phyloP scores from a whole-genome alignment of 2,888 invertebrate species.

The Invenusta paracnida region DNA sequence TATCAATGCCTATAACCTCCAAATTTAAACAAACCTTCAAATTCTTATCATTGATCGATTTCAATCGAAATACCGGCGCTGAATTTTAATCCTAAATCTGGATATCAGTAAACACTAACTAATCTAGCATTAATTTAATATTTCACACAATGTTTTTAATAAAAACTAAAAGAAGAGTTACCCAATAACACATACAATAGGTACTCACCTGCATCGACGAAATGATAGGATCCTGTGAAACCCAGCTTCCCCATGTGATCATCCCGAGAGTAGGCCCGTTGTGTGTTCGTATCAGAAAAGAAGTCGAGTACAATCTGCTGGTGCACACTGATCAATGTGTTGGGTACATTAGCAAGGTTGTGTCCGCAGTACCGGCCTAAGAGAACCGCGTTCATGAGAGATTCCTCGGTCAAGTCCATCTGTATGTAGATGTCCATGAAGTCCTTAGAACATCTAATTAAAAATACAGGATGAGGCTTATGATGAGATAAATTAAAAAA shows the following conservation, averaged over 20 bases:
- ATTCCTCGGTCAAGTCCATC: conserved; percentile 47
- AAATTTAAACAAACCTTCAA: too few relatives aligned
- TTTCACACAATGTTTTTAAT: too few relatives aligned
- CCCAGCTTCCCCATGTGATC: conserved; percentile 48
- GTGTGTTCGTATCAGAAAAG: conserved; percentile 81
- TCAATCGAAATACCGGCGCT: too few relatives aligned
- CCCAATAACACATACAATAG: not conserved
- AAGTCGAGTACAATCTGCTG: conserved; percentile 87
- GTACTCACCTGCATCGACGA: conserved; percentile 81
- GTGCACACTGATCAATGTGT: conserved; percentile 80
- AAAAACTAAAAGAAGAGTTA: too few relatives aligned
- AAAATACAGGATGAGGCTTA: too few relatives aligned
- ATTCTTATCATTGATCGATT: too few relatives aligned
- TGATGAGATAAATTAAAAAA: too few relatives aligned
- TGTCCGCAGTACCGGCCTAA: conserved; percentile 92
- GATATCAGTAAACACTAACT: too few relatives aligned
- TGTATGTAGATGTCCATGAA: conserved; percentile 95
- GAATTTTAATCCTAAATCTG: too few relatives aligned
- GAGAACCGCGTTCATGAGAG: conserved; percentile 85
- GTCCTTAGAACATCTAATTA: conserved; percentile 85
- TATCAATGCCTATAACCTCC: too few relatives aligned
- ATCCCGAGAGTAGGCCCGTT: conserved; percentile 62
- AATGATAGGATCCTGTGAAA: conserved; percentile 83
- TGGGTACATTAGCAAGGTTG: conserved; percentile 65
- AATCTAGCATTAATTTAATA: too few relatives aligned